Evolutionary conservation across 2,888 invertebrate genomes (phyloP), one percentile per base, ranked within the genome.

Genomic region (Pollenia griseotomentosa): DNA sequence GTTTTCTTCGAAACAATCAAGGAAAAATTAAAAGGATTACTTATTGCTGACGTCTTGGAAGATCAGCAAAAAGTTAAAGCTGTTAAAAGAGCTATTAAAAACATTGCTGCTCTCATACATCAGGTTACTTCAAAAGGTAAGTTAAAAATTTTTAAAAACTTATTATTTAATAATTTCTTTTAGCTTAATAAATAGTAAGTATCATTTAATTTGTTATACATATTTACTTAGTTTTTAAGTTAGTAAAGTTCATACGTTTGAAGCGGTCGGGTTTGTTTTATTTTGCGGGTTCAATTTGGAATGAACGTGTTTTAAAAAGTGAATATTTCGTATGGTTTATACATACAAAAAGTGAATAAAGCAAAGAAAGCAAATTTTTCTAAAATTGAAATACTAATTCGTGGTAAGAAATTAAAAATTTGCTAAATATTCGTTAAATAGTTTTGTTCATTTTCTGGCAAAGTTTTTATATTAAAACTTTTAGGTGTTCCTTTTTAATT

Each of bases 1-100:
- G 96, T 97, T 0, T 94, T 97, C 88, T 95, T 98, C 88, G 97
- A 97, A 94, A 97, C 97, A 0, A 96, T 96, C 0, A 97, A 97
- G 90, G 97, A 97, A 93, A 97, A 97, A 93, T 94, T 98, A 66
- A 97, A 97, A 92, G 97, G 97, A 66, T 96, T 96, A 75, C 93
- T 96, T 83, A 95, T 96, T 90, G 96, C 97, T 44, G 96, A 96
- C 77, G 95, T 96, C 88, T 94, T 95, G 88, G 93, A 93, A 9
- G 92, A 94, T 87, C 89, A 91, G 79, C 92, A 94, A 89, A 96
- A 97, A 87, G 95, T 96, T 83, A 94, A 95, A 85, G 96, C 97
- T 57, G 96, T 96, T 81, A 96, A 97, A 90, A 95, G 95, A 84
- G 96, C 97, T 73, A 95, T 97, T 87, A 95, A 96, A 91, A 96